A percentile compares a stretch with the other conserved stretches of the same genome.
phyloP scores from a whole-genome alignment of 2,113 vertebrate species.

The Desmodus rotundus region DNA sequence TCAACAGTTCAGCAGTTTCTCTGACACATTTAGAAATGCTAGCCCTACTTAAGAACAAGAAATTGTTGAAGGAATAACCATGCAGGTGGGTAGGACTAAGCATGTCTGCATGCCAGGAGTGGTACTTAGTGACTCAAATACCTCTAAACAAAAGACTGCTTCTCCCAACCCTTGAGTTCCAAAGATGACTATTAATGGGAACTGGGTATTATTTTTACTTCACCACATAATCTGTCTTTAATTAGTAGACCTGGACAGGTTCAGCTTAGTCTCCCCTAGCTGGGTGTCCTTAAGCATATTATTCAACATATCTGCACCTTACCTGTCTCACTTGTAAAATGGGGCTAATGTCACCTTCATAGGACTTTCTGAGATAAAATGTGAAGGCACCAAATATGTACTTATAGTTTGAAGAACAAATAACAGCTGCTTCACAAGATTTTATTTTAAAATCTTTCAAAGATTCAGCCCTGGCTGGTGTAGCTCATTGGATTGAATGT shows the following conservation, averaged over 20 bases:
- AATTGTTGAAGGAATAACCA: background rate
- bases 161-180: background rate
- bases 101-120: background rate
- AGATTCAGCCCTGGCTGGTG: background rate
- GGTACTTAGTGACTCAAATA: background rate
- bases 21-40: background rate
- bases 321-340: background rate
- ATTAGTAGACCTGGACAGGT: background rate
- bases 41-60: background rate
- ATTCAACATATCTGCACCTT: background rate
- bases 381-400: background rate
- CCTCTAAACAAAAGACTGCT: background rate
- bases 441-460: background rate
- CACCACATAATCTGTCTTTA: background rate
- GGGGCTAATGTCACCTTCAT: background rate
- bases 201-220: background rate
- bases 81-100: background rate
- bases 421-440: background rate
- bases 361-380: background rate
- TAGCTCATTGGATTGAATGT: too few relatives aligned
- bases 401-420: background rate
- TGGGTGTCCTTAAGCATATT: background rate
- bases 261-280: background rate
- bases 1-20: background rate
- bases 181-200: background rate